Conservation (phyloP, 2,888 invertebrate species). For the Pyrrhosoma nymphula region DNA sequence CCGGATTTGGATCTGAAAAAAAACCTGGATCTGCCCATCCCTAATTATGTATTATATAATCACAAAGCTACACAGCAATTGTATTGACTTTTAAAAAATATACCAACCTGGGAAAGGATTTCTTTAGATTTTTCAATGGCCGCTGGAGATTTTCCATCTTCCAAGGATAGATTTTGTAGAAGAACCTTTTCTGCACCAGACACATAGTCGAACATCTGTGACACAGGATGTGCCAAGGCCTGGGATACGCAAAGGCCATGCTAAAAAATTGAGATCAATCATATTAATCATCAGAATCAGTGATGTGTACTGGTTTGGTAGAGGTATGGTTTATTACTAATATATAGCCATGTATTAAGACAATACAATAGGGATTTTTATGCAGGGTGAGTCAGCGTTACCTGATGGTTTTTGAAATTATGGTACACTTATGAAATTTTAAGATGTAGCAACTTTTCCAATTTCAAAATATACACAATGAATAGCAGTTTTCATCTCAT, state of each 20-base stretch:
- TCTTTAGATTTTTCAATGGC: slow-evolving; percentile 76
- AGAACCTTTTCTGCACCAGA: slow-evolving; percentile 58
- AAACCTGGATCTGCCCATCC: no score
- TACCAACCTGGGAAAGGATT: slow-evolving; percentile 73
- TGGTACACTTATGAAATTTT: no score
- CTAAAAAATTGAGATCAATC: not conserved
- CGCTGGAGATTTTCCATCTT: slow-evolving; percentile 73
- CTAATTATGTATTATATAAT: no score
- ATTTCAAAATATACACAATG: no score
- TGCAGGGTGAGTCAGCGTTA: no score
- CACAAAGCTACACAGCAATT: no score
- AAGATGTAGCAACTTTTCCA: not conserved
- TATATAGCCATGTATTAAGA: not conserved
- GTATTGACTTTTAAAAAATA: not conserved
- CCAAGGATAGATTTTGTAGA: slow-evolving; percentile 53
- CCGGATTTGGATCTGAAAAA: no score
- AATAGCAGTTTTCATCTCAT: not conserved
- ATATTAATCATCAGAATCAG: not conserved
- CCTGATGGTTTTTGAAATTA: no score
- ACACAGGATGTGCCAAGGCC: slow-evolving; percentile 48
- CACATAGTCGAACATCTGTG: slow-evolving; percentile 57
- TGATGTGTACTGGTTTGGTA: no score
- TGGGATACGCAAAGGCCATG: slow-evolving; percentile 57
- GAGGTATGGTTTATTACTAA: no score
- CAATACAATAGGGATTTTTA: no score